Base-by-base conservation (phyloP, 2,113 vertebrate species). In the Petrocephalus microphthalmus region DNA sequence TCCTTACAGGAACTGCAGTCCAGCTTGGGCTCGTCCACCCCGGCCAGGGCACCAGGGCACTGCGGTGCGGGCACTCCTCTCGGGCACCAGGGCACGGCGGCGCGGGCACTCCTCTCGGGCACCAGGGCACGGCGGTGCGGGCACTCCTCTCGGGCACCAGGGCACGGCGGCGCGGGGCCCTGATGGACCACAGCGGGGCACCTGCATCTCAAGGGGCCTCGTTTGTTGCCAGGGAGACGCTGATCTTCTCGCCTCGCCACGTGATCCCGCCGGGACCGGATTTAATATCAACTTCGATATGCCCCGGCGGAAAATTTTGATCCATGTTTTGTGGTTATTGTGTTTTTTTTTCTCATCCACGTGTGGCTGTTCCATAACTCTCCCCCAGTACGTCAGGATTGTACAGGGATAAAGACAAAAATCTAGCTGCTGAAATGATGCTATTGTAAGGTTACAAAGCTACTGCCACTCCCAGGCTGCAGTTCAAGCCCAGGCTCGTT, bases 181-280 rank as follows among this genome's bases (percentile, higher is more conserved):
- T 37, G 84, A 85, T 33, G 33, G 84, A 53, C 51, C 81, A 2
- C 84, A 74, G 84, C 13, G 17, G 53, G 84, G n/a, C 49, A 33
- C n/a, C 84, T 49, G 47, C 13, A 4, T 85, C 84, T 85, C 8
- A 13, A 85, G 51, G 29, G 52, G 51, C 84, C 49, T 84, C 20
- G 22, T 85, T 85, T 85, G 84, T 85, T 85, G 52, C 84, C 37
- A 60, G 53, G 53, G 85, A 22, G 85, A 86, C 5, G 19, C 33
- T n/a, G 85, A 86, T n/a, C 85, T 57, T 60, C 56, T 86, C 17
- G 56, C 54, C n/a, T 60, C 8, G 33, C 56, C 2, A 6, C 1
- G 2, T 2, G 37, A 20, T 45, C 53, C 33, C 15, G 2, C 1
- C 3, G 2, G 20, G 56, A 42, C 54, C 51, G 19, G 54, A 60